phyloP scores from a whole-genome alignment of 2,797 vertebrate species.

The Paratrypauchen microcephalus region DNA sequence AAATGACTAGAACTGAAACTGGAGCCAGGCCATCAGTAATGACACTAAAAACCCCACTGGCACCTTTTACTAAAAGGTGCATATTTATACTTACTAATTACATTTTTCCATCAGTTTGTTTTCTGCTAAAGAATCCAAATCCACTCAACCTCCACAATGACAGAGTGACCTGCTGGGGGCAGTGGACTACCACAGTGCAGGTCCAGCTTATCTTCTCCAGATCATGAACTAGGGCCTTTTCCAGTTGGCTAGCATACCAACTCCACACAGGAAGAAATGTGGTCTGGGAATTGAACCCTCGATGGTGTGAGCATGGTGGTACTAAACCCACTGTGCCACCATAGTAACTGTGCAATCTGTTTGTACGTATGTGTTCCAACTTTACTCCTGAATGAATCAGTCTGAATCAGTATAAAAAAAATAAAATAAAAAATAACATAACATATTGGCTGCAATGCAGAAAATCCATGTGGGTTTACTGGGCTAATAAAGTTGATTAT shows the following conservation, averaged over 20 bases:
- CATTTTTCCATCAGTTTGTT: too few species aligned
- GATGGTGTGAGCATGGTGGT: background rate
- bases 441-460: background rate
- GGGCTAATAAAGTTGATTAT: background rate
- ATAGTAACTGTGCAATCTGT: background rate
- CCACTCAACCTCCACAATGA: too few species aligned
- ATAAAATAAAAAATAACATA: background rate
- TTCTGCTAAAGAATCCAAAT: too few species aligned
- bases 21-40: background rate
- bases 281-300: background rate
- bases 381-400: background rate
- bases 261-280: background rate
- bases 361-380: background rate
- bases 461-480: background rate
- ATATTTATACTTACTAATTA: background rate
- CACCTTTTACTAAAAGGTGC: background rate
- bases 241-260: background rate
- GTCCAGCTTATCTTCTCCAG: too few species aligned
- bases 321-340: background rate
- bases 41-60: background rate
- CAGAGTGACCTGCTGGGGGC: too few species aligned
- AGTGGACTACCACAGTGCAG: too few species aligned
- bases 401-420: background rate
- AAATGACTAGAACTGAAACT: slow-evolving; percentile 6
- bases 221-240: background rate